Evolutionary conservation across 1,140 invertebrate species (phyloP).

Genomic region (Ips typographus): DNA sequence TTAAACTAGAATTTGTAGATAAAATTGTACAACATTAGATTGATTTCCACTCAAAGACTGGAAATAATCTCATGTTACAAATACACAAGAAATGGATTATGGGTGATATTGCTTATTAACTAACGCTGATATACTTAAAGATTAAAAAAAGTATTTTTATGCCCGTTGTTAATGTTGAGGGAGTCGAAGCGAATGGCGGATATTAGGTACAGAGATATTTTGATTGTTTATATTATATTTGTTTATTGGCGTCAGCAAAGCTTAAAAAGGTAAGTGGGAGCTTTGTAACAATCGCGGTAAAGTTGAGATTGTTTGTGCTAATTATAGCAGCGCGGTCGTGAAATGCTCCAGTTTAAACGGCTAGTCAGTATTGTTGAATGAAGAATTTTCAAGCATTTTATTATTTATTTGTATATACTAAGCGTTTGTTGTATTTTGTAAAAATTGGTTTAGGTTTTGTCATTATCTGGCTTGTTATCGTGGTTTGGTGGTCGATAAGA

Average conservation of each 20-base stretch:
- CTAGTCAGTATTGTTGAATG: slow-evolving; percentile 39
- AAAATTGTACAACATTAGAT: neutral
- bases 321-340: neutral
- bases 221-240: neutral
- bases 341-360: slow-evolving; percentile 14
- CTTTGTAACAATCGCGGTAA: no score
- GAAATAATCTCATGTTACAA: no score
- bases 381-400: slow-evolving; percentile 16
- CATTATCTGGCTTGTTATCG: neutral
- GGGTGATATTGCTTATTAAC: slow-evolving; percentile 26
- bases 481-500: no score
- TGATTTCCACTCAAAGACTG: no score
- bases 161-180: slow-evolving; percentile 18
- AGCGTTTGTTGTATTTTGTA: slow-evolving; percentile 14
- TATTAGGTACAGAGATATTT: slow-evolving; percentile 20
- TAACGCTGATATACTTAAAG: neutral
- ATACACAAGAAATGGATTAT: slow-evolving; percentile 9
- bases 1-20: neutral
- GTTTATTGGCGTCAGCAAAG: no score
- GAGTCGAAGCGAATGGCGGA: neutral
- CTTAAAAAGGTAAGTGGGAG: no score
- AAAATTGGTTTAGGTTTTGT: neutral
- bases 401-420: slow-evolving; percentile 36
- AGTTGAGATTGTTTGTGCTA: no score
- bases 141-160: slow-evolving; percentile 25